Percentiles rank a stretch among this genome's conserved stretches.
Conservation (phyloP, 2,113 vertebrate genomes). For the Sarotherodon lohbergeri region DNA sequence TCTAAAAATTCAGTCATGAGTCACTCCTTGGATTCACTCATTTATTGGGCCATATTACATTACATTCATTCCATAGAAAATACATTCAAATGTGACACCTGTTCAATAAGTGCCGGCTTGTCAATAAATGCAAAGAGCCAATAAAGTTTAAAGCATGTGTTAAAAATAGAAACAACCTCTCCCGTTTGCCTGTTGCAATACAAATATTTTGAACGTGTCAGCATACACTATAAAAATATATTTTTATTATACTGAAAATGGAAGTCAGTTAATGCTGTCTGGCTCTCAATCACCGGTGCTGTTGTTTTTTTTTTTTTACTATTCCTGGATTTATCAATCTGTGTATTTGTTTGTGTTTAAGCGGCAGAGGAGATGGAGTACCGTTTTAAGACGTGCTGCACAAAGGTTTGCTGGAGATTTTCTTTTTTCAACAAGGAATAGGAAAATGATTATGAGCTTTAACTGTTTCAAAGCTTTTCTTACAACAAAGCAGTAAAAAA, state of each 20-base stretch:
- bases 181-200: slow-evolving; percentile 38
- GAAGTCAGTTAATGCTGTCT: slow-evolving; percentile 40
- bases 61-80: slow-evolving; percentile 76
- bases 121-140: slow-evolving; percentile 39
- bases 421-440: neutral
- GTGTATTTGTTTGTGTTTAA: neutral
- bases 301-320: neutral
- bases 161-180: slow-evolving; percentile 62
- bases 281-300: neutral
- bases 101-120: slow-evolving; percentile 34
- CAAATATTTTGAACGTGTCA: slow-evolving; percentile 48
- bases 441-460: neutral
- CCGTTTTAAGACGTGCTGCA: neutral
- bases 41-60: slow-evolving; percentile 65
- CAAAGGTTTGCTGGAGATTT: neutral
- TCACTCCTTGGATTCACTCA: slow-evolving; percentile 9
- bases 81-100: slow-evolving; percentile 71
- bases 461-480: neutral
- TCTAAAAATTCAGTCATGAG: neutral
- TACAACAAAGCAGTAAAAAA: slow-evolving; percentile 9
- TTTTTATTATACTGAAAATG: slow-evolving; percentile 54
- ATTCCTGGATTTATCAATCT: neutral
- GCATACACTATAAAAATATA: slow-evolving; percentile 72
- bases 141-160: slow-evolving; percentile 62
- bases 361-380: neutral